phyloP scores from a whole-genome alignment of 2,888 invertebrate species.

The Drosophila pegasa region DNA sequence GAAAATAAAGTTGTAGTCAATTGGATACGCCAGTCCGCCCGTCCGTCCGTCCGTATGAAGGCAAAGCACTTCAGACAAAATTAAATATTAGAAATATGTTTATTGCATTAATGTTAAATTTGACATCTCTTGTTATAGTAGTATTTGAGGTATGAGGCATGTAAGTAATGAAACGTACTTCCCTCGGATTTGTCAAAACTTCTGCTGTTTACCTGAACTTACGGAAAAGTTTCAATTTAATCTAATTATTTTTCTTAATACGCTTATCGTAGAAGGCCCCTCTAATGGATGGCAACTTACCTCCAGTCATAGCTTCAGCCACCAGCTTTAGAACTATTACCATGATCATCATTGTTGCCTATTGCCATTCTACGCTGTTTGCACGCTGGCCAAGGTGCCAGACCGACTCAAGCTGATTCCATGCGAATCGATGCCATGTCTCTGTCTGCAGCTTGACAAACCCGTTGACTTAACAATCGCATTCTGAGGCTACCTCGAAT shows the following conservation, averaged over 20 bases:
- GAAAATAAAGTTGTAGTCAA: too few relatives aligned
- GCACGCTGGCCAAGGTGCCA: constrained; percentile 76
- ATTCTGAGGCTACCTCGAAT: constrained; percentile 26
- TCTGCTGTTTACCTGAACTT: not conserved
- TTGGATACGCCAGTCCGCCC: too few relatives aligned
- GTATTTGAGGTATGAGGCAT: too few relatives aligned
- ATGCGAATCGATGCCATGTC: constrained; percentile 34
- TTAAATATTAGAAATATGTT: too few relatives aligned
- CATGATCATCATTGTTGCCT: constrained; percentile 28
- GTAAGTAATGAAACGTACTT: too few relatives aligned
- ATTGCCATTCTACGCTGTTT: constrained; percentile 61
- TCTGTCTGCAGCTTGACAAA: constrained; percentile 72
- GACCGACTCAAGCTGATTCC: constrained; percentile 35
- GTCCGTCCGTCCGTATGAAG: too few relatives aligned
- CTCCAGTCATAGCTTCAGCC: not conserved
- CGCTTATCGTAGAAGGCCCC: not conserved
- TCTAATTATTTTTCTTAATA: too few relatives aligned
- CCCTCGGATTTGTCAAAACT: not conserved
- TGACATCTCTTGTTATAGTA: too few relatives aligned
- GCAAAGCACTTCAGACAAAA: too few relatives aligned
- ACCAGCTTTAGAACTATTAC: constrained; percentile 18
- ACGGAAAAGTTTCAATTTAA: too few relatives aligned
- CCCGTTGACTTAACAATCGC: constrained; percentile 62
- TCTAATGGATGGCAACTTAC: constrained; percentile 7
- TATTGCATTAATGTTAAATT: too few relatives aligned